Evolutionary conservation across 2,888 invertebrate species (phyloP).

Genomic region (Dinocampus coccinellae): DNA sequence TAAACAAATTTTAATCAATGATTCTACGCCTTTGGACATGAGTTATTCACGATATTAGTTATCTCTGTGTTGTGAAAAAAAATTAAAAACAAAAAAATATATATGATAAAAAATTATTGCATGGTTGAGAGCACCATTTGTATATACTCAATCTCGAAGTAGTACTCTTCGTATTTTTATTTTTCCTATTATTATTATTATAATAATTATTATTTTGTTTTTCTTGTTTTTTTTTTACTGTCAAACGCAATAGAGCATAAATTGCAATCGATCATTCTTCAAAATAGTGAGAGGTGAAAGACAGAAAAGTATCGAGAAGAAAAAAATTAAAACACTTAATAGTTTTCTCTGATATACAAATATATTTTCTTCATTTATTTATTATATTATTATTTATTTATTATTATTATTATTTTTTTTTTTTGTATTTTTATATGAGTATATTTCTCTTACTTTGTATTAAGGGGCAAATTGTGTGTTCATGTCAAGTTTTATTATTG

Average conservation of each 20-base stretch:
- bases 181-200: background rate
- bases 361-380: background rate
- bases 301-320: background rate
- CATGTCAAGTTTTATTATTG: background rate
- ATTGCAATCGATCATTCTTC: slow-evolving; percentile 1
- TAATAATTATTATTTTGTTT: background rate
- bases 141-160: background rate
- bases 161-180: background rate
- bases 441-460: too few species aligned
- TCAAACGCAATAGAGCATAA: slow-evolving; percentile 6
- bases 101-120: background rate
- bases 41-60: background rate
- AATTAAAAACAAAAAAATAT: background rate
- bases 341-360: background rate
- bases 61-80: background rate
- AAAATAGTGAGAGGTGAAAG: background rate
- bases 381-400: background rate
- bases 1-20: too few species aligned
- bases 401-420: background rate
- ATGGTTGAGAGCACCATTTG: slow-evolving; percentile 9
- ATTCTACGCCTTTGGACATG: background rate
- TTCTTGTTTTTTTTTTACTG: background rate
- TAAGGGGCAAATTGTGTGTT: slow-evolving; percentile 5
- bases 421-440: too few species aligned
- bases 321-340: background rate